Base-by-base conservation (phyloP, 2,888 invertebrate genomes). In the Andrena marginata region DNA sequence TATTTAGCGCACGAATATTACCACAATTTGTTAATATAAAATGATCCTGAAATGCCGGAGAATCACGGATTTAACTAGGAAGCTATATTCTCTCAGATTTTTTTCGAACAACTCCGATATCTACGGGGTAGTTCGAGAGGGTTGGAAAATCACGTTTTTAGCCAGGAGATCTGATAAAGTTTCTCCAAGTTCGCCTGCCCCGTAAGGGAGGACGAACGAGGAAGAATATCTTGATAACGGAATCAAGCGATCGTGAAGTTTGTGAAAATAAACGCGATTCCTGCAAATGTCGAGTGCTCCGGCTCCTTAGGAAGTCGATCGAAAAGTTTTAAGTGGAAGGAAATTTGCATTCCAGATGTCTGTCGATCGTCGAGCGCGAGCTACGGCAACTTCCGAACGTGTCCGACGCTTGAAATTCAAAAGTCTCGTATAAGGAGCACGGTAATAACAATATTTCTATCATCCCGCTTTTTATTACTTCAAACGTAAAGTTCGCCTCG, bases 321-420 rank as follows among this genome's bases (percentile, higher is more conserved):
- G 56, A 59, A 73, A 77, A 67, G 56, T 64, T 77, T 70, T 48
- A 73, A 54, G 16, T 42, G 20, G 35, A 54, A 20, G 60, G 35
- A 49, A 65, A 63, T 72, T 72, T 71, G 35, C 71, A 65, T 65
- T 59, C 23, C 20, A 4, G 23, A 65, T 35, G 35, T 8, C 42
- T 23, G 49, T 62, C 49, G 71, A 62, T 63, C 35, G 6, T 42
- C 10, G n/a, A 10, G 31, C 1, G 42, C 16, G 2, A 20, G 29
- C 5, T 26, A 33, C 23, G 70, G n/a, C n/a, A 31, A 70, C 42
- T 48, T 77, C 67, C 26, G 29, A 16, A 65, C 20, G 8, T 20
- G 29, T 35, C n/a, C 13, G 5, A 16, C 13, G 5, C 33, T 59
- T 48, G 20, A 51, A 64, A 67, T 73, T 72, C 23, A 31, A 42